Percentiles rank a stretch among this genome's conserved stretches.
Evolutionary conservation across 2,888 invertebrate genomes (phyloP).

Genomic region (Cantharis rufa): DNA sequence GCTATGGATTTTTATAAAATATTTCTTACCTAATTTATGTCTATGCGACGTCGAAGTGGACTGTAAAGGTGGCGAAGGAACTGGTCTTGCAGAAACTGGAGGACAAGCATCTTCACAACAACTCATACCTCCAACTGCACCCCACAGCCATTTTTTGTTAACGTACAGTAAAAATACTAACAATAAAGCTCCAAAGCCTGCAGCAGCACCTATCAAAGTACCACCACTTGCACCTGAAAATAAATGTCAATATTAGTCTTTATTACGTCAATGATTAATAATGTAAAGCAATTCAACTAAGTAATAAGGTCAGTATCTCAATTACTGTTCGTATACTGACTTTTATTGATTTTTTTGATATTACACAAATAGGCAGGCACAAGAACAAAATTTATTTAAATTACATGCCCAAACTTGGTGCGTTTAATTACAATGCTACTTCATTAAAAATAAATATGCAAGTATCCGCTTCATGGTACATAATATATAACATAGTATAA

Average conservation of each 20-base stretch:
- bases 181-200: constrained; percentile 80
- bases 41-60: constrained; percentile 48
- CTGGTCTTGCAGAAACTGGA: constrained; percentile 52
- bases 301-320: background rate
- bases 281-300: background rate
- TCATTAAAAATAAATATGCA: background rate
- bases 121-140: constrained; percentile 63
- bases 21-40: constrained; percentile 53
- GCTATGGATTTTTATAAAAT: background rate
- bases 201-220: constrained; percentile 85
- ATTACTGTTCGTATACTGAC: background rate
- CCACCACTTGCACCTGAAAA: constrained; percentile 75
- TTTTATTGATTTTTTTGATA: background rate
- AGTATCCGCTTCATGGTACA: background rate
- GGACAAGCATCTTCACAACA: constrained; percentile 65
- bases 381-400: background rate
- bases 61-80: constrained; percentile 54
- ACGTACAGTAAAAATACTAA: constrained; percentile 86
- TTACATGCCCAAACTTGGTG: background rate
- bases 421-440: background rate
- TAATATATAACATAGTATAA: background rate
- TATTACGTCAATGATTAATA: constrained; percentile 1
- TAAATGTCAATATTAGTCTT: background rate
- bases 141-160: constrained; percentile 79
- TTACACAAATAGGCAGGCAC: background rate